Base-by-base conservation (phyloP, 2,113 vertebrate species). In the Eidolon helvum region DNA sequence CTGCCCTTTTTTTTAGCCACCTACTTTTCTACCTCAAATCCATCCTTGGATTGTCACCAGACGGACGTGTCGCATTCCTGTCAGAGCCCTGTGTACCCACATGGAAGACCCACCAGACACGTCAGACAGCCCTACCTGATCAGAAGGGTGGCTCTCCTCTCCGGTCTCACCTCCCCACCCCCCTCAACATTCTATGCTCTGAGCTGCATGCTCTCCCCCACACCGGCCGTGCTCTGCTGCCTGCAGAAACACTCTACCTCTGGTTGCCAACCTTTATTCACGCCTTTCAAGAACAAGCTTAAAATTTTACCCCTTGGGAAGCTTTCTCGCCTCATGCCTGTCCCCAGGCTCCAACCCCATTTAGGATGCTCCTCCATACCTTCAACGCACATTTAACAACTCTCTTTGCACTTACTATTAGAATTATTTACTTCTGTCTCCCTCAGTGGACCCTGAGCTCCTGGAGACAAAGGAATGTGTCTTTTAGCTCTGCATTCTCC, bases 121-220 rank as follows among this genome's bases (percentile, higher is more conserved):
- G 5, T 11, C 18, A 18, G 0, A 2, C 16, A 35, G 38, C 35
- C 66, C 43, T 21, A 0, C n/a, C 1, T 1, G 66, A 2, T 43
- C 7, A 10, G n/a, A 59, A 48, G 8, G 3, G 9, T 1, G 9
- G 15, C 4, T n/a, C 28, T 26, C 19, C 16, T 30, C 24, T 8
- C 19, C 7, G 4, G 9, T 15, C 55, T 33, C 57, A 12, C 22
- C 30, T 38, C 14, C 38, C 30, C 19, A 0, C 16, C 2, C 10
- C 63, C 43, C 40, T 24, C 2, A 4, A 0, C 24, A 15, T 3
- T 8, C 14, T 19, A 1, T 0, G 35, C 33, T 33, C 22, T 28
- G 18, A 50, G 21, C 35, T 68, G 55, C 8, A 7, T 2, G 21
- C 11, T 90, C 57, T 30, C 35, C 78, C 59, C 43, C 19, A 90